phyloP scores from a whole-genome alignment of 2,888 invertebrate genomes.

The Cybosia mesomella region DNA sequence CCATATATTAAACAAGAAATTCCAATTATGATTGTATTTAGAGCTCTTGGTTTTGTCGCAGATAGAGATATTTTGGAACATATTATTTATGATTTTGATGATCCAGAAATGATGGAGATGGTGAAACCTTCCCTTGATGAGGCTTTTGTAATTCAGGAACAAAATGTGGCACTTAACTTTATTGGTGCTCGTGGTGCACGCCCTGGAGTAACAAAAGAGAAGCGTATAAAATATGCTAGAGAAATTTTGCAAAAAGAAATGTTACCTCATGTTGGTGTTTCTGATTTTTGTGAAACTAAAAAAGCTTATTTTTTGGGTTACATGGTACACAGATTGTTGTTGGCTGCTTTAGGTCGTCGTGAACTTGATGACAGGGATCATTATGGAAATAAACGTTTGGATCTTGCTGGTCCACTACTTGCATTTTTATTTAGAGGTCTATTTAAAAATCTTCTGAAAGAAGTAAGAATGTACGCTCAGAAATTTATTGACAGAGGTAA shows the following conservation, averaged over 20 bases:
- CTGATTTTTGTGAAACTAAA: conserved; percentile 99
- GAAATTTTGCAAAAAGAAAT: conserved; percentile 99
- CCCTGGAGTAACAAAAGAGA: conserved; percentile 99
- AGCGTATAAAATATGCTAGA: conserved; percentile 99
- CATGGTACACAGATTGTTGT: conserved; percentile 98
- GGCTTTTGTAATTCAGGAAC: conserved; percentile 99
- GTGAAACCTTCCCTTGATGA: conserved; percentile 99
- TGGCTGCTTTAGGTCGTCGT: conserved; percentile 97
- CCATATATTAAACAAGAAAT: conserved; percentile 99
- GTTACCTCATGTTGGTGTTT: conserved; percentile 99
- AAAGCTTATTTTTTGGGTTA: conserved; percentile 99
- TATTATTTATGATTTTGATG: conserved; percentile 99
- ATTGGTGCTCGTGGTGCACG: conserved; percentile 99
- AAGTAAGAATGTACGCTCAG: conserved; percentile 99
- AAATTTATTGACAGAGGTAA: conserved; percentile 99
- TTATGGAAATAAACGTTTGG: conserved; percentile 99
- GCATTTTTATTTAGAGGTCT: conserved; percentile 99
- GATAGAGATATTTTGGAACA: conserved; percentile 99
- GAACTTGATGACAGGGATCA: conserved; percentile 99
- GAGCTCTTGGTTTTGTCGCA: conserved; percentile 99
- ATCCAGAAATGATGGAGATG: conserved; percentile 99
- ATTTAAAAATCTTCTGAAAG: conserved; percentile 98
- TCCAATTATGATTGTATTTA: conserved; percentile 99
- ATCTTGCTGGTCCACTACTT: conserved; percentile 98
- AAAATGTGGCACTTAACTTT: conserved; percentile 99